Evolutionary conservation across 2,888 invertebrate species (phyloP), one percentile per base, ranked within the genome.

Genomic region (Bellardia pandia): DNA sequence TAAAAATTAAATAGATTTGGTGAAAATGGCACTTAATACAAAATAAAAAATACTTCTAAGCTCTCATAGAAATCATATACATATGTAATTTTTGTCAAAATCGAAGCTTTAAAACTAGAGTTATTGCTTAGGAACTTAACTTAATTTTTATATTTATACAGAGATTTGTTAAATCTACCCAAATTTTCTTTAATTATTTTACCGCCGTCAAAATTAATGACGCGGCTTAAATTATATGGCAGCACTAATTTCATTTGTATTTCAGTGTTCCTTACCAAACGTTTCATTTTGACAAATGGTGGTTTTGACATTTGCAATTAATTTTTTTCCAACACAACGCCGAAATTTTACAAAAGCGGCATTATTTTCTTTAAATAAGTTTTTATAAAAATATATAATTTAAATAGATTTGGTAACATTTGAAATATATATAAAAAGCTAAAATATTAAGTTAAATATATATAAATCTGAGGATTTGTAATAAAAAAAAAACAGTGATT

Each of bases 231-330:
- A 6, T 16, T 40, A 40, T 66, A n/a, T 66, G 66, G 66, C 23
- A 66, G 4, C 66, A 5, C 13, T 66, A 1, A 6, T 9, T 9
- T 16, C n/a, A 16, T 64, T 45, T 64, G 23, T 16, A 3, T 2
- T 64, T 16, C 7, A 9, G 64, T 64, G n/a, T 64, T 64, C 40
- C 16, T 40, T 64, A n/a, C 40, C 3, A 40, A 56, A 53, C 7
- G 33, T 16, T 40, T 72, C 40, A 1, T 23, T 23, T 42, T 72
- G 13, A 14, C 33, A 53, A 9, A 37, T 9, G 9, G 37, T 53
- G 37, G 53, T 51, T 48, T 69, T 69, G 51, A 71, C 71, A 40
- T 51, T 71, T 33, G 33, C 68, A 51, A 69, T 4, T 14, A 48
- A 33, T 30, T 69, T 69, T 48, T 23, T 13, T 45, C n/a, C 23